Evolutionary conservation across 2,797 vertebrate genomes (phyloP), one percentile per base, ranked within the genome.

Genomic region (Balearica regulorum): DNA sequence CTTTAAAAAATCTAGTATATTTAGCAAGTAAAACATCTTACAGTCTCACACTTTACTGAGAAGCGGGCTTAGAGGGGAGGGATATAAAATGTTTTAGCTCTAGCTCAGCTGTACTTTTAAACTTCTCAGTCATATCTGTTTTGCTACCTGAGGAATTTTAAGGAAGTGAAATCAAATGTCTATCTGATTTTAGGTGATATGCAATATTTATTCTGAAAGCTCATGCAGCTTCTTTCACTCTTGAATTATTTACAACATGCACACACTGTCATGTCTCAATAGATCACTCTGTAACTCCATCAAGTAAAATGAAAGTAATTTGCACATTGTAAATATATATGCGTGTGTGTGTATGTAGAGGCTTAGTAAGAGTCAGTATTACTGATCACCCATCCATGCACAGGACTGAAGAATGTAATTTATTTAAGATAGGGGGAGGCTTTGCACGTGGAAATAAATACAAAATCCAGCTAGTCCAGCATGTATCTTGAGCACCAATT

Each of bases 191-290:
- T 87, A 87, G 54, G 57, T 91, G 83, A 87, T 60, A 65, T 93
- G 69, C 83, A 49, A 76, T 88, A 79, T 95, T 95, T 93, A 85
- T 94, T 90, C 83, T 92, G 93, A 89, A 89, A 43, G 57, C 21
- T 91, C 6, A 69, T 17, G 33, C 24, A 91, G 61, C 49, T 89
- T 93, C 72, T 86, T 95, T 87, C 75, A 44, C 55, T 92, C 78
- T 69, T 87, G 49, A 95, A 85, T 89, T 94, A 92, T 93, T 94
- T 91, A 91, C 72, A 83, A 73, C 24, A 22, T 70, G 57, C 33
- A 81, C 44, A 77, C 26, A 22, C 8, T 77, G 43, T n/a, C 71
- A 44, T 64, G 88, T 80, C 90, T 89, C 66, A 58, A 25, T 44
- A 89, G 73, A 76, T 93, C 55, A 66, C 51, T 94, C 29, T 31